Conservation (phyloP, 2,888 invertebrate genomes). For the Drosophila mettleri region DNA sequence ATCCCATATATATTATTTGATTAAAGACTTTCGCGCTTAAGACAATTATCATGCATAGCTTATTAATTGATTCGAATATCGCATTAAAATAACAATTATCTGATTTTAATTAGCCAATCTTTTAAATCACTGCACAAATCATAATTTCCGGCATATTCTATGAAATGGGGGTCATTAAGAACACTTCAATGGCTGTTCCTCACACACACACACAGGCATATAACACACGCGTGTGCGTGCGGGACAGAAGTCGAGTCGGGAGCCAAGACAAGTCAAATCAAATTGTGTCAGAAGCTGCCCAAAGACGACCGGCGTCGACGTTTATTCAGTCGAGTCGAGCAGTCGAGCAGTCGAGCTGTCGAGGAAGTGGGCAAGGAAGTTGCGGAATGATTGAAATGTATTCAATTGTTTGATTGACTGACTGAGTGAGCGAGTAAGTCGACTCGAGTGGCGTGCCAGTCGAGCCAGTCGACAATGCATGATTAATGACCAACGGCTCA, state of each 20-base stretch:
- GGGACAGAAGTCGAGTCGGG: not conserved
- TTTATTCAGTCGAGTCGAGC: slow-evolving; percentile 7
- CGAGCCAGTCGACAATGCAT: slow-evolving; percentile 64
- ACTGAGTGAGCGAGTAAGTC: slow-evolving; percentile 46
- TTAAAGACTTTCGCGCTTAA: slow-evolving; percentile 1
- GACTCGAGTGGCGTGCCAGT: slow-evolving; percentile 8
- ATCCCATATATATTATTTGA: not conserved
- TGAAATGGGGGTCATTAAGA: slow-evolving; percentile 42
- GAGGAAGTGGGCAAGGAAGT: not conserved
- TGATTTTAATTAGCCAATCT: slow-evolving; percentile 27
- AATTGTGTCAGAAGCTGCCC: slow-evolving; percentile 52
- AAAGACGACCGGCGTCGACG: slow-evolving; percentile 18
- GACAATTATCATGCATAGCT: slow-evolving; percentile 1
- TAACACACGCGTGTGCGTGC: slow-evolving; percentile 26
- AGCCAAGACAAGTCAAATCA: slow-evolving; percentile 62
- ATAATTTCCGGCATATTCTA: slow-evolving; percentile 16
- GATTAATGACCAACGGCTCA: slow-evolving; percentile 63
- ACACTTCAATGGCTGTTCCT: slow-evolving; percentile 27
- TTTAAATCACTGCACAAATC: slow-evolving; percentile 20
- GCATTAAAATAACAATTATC: slow-evolving; percentile 17
- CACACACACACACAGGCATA: slow-evolving; percentile 6
- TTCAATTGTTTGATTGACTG: slow-evolving; percentile 78
- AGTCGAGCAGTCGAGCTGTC: too few species aligned
- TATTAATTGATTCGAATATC: not conserved
- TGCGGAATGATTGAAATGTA: slow-evolving; percentile 74